Evolutionary conservation across 2,888 invertebrate genomes (phyloP).

Genomic region (Andrena fulva): DNA sequence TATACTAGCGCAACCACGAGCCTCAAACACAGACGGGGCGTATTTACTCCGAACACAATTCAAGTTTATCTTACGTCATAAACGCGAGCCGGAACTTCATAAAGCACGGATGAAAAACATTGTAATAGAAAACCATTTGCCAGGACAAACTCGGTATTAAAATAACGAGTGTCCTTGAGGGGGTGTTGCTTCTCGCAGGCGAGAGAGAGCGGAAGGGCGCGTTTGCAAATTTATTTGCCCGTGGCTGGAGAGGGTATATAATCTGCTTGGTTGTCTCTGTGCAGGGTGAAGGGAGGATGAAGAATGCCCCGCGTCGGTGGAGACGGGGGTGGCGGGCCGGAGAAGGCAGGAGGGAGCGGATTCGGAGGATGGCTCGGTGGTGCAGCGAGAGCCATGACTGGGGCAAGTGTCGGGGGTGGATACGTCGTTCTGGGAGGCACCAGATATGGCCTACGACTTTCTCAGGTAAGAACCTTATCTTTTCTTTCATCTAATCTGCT

Average conservation of each 20-base stretch:
- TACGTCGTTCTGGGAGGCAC: constrained; percentile 90
- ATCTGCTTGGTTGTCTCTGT: constrained; percentile 18
- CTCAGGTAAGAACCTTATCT: constrained; percentile 75
- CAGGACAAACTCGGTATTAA: constrained; percentile 22
- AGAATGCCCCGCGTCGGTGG: constrained; percentile 83
- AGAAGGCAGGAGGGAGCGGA: constrained; percentile 72
- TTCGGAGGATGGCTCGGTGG: constrained; percentile 81
- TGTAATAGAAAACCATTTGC: constrained; percentile 26
- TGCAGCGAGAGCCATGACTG: constrained; percentile 79
- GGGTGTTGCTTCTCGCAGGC: background rate
- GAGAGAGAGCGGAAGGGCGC: background rate
- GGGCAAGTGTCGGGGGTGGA: constrained; percentile 77
- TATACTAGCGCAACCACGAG: constrained; percentile 14
- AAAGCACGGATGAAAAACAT: constrained; percentile 10
- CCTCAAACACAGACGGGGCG: background rate
- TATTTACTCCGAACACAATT: constrained; percentile 49
- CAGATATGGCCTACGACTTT: constrained; percentile 89
- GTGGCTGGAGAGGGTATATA: background rate
- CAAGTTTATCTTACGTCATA: constrained; percentile 31
- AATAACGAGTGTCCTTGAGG: background rate
- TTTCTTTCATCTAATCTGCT: background rate
- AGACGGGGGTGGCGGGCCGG: constrained; percentile 81
- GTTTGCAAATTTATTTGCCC: background rate
- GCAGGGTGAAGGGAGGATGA: constrained; percentile 81
- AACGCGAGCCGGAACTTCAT: constrained; percentile 8